phyloP scores from a whole-genome alignment of 2,113 vertebrate species.

The Oryzias woworae region DNA sequence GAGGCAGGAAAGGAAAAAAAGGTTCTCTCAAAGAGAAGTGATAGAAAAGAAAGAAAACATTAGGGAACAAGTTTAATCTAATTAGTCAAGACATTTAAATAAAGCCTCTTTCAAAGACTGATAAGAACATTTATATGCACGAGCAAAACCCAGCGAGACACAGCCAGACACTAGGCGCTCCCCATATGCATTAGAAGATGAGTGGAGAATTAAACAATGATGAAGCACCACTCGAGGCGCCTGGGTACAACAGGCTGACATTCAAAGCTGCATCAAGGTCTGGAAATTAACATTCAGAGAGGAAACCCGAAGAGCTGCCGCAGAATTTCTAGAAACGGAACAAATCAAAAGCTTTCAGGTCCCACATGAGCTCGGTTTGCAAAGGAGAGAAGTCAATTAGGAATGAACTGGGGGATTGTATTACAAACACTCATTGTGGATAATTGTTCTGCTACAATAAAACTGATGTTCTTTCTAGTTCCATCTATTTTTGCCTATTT shows the following conservation, averaged over 20 bases:
- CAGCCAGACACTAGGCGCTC: background rate
- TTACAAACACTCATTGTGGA: slow-evolving; percentile 6
- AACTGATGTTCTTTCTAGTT: background rate
- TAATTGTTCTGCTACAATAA: background rate
- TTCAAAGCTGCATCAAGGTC: slow-evolving; percentile 16
- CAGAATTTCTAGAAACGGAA: slow-evolving; percentile 6
- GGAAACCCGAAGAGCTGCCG: slow-evolving; percentile 16
- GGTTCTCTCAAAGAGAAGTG: too few species aligned
- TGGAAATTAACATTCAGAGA: slow-evolving; percentile 11
- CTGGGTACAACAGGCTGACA: slow-evolving; percentile 24
- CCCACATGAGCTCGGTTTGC: slow-evolving; percentile 6
- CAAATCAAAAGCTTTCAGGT: slow-evolving; percentile 9
- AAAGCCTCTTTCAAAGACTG: background rate
- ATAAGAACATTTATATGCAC: background rate
- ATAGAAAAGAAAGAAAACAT: too few species aligned
- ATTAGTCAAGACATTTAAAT: background rate
- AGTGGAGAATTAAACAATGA: slow-evolving; percentile 15
- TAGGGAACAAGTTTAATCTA: too few species aligned
- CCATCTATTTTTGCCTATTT: background rate
- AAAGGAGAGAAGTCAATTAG: slow-evolving; percentile 14
- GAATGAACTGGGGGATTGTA: background rate
- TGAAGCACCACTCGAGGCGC: slow-evolving; percentile 43
- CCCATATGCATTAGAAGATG: slow-evolving; percentile 12
- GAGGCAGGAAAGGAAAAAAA: too few species aligned
- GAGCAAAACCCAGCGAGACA: background rate